Evolutionary conservation across 1,140 invertebrate species (phyloP).

Genomic region (Drosophila dunni): DNA sequence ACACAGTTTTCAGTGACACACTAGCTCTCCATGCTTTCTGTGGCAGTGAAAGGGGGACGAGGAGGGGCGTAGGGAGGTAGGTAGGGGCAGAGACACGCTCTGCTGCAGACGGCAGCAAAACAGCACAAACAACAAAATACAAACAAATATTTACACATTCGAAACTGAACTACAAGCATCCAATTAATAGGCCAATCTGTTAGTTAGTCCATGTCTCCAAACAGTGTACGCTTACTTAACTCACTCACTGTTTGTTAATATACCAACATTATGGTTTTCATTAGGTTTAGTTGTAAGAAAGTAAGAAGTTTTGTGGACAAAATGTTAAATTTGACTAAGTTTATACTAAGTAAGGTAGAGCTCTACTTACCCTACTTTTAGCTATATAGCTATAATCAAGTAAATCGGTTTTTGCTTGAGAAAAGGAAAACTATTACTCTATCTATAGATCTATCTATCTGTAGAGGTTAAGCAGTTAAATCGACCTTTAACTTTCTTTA

Average conservation of each 20-base stretch:
- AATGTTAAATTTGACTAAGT: too few relatives aligned
- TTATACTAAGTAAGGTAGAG: too few relatives aligned
- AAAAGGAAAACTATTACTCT: too few relatives aligned
- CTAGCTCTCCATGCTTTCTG: conserved; percentile 30
- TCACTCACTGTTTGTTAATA: not conserved
- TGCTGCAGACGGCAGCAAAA: conserved; percentile 18
- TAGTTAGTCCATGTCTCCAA: conserved; percentile 32
- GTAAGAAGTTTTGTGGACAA: too few relatives aligned
- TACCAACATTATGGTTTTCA: not conserved
- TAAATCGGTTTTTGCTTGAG: too few relatives aligned
- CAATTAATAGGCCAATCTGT: conserved; percentile 50
- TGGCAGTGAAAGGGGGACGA: not conserved
- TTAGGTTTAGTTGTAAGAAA: not conserved
- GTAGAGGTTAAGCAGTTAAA: too few relatives aligned
- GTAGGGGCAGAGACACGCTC: conserved; percentile 18
- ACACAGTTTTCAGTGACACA: conserved; percentile 65
- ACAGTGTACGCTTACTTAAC: conserved; percentile 8
- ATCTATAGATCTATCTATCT: too few relatives aligned
- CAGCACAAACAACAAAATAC: not conserved
- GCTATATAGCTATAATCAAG: too few relatives aligned
- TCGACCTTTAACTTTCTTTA: too few relatives aligned
- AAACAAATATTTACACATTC: conserved; percentile 44
- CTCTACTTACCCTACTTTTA: too few relatives aligned
- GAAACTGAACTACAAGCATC: conserved; percentile 34
- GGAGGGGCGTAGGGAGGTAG: not conserved